Evolutionary conservation across 2,113 vertebrate species (phyloP), one percentile per base, ranked within the genome.

Genomic region (Equus quagga): DNA sequence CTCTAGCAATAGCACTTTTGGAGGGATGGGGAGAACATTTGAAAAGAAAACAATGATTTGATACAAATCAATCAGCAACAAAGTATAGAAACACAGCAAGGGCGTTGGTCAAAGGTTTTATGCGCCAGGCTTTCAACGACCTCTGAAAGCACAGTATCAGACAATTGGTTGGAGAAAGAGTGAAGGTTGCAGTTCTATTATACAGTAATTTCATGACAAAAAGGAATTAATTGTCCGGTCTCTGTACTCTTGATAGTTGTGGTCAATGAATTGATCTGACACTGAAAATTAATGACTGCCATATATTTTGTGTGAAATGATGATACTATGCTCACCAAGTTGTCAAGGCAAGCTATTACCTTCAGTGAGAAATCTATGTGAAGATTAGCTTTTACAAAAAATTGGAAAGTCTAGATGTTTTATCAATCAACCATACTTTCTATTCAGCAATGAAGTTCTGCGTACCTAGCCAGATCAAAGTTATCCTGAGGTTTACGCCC

Each of bases 231-330:
- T 97, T 97, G 97, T 96, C 86, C 18, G 31, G 84, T 95, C 31
- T 76, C 93, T 89, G 76, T 97, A 54, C 80, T 97, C 80, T 94
- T 88, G 87, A 97, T 97, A 93, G 75, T 92, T 92, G 92, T 96
- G 96, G 97, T 97, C 97, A 97, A 95, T 98, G 96, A 96, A 98
- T 96, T 97, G 92, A 97, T 96, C 92, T 97, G 98, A 98, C 97
- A 96, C 96, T 96, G 96, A 96, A 97, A 98, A 97, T 97, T 83
- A 96, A 97, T 96, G 96, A 89, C 97, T 98, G 96, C 92, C 95
- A 94, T 95, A 92, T 94, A 97, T 97, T 96, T 96, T 96, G 73
- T 94, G 89, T 95, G 95, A 94, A 96, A 95, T 85, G 89, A 82
- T 95, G 96, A 85, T 96, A 51, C 86, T 67, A 3, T 96, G 92